Conservation (phyloP, 2,888 invertebrate genomes). For the Pseudolycoriella hygida region DNA sequence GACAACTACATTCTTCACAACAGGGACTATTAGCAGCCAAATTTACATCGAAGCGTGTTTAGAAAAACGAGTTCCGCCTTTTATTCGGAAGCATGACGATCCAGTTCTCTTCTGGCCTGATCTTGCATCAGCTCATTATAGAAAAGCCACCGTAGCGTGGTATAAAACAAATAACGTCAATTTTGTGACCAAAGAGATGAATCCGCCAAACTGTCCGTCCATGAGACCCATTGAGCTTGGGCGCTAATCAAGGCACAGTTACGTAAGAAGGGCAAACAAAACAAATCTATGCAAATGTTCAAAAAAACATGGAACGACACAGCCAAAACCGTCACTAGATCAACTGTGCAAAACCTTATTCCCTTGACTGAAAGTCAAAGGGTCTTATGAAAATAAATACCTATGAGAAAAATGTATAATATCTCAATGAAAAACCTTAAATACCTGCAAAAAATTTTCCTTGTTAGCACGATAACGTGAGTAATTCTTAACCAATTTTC, state of each 20-base stretch:
- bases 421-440: no score
- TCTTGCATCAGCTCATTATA: background rate
- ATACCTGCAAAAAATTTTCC: no score
- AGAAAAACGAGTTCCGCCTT: background rate
- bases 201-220: background rate
- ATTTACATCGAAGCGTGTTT: background rate
- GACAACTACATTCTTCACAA: background rate
- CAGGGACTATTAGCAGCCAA: background rate
- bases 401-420: no score
- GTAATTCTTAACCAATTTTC: no score
- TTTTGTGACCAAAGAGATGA: background rate
- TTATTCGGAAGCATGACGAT: background rate
- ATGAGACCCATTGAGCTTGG: background rate
- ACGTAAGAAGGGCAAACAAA: background rate
- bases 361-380: no score
- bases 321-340: background rate
- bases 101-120: background rate
- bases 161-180: conserved; percentile 1
- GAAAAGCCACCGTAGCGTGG: background rate
- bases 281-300: background rate
- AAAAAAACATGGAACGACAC: background rate
- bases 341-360: background rate
- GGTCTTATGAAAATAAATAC: no score
- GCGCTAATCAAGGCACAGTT: background rate
- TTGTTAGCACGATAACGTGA: no score